A percentile compares a stretch with the other conserved stretches of the same genome.
Evolutionary conservation across 2,888 invertebrate genomes (phyloP).

Genomic region (Heteromurus nitidus): DNA sequence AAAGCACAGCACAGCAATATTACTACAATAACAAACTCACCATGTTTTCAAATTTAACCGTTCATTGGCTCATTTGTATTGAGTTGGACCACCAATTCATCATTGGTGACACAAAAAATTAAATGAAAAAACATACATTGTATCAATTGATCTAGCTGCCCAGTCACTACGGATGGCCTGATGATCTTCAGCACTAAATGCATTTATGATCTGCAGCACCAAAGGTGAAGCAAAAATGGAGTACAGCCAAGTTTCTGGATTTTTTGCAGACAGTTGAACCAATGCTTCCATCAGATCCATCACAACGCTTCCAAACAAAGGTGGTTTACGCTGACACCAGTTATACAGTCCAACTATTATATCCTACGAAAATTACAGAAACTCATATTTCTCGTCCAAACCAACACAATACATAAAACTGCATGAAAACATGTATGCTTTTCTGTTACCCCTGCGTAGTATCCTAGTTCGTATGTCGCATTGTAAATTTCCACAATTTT

Average conservation of each 20-base stretch:
- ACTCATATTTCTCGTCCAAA: background rate
- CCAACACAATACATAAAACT: background rate
- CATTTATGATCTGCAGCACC: conserved; percentile 37
- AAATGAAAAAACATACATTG: conserved; percentile 37
- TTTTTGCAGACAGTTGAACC: background rate
- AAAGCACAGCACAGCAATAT: background rate
- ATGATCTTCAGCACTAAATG: background rate
- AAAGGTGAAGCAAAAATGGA: conserved; percentile 28
- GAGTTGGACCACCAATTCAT: no score
- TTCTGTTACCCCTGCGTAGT: conserved; percentile 15
- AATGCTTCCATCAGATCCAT: conserved; percentile 9
- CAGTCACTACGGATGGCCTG: conserved; percentile 23
- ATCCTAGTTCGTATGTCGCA: conserved; percentile 21
- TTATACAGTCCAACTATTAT: conserved; percentile 13
- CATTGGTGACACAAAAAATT: no score
- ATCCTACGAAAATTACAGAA: background rate
- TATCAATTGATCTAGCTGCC: conserved; percentile 11
- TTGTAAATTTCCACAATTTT: conserved; percentile 28
- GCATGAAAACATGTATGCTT: background rate
- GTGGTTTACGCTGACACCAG: background rate
- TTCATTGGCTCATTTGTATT: background rate
- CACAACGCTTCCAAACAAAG: conserved; percentile 7
- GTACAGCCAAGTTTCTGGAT: conserved; percentile 38
- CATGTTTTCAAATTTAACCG: background rate
- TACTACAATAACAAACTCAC: background rate